Evolutionary conservation across 2,888 invertebrate species (phyloP).

Genomic region (Chouioia cunea): DNA sequence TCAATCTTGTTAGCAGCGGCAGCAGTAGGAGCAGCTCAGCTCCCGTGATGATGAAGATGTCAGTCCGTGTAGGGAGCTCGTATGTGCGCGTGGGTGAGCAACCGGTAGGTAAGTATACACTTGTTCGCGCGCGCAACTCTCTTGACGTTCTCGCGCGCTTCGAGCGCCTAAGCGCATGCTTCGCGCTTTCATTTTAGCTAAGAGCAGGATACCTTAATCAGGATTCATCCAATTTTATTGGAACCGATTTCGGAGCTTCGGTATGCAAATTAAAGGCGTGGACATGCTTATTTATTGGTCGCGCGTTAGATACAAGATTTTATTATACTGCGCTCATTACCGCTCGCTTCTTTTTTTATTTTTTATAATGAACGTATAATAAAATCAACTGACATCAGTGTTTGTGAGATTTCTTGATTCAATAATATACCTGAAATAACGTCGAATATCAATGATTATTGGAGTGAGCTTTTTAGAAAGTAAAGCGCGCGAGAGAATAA

Average conservation of each 20-base stretch:
- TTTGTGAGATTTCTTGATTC: too few relatives aligned
- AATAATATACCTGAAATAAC: too few relatives aligned
- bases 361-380: not conserved
- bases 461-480: slow-evolving; percentile 1
- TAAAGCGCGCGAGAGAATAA: not conserved
- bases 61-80: slow-evolving; percentile 7
- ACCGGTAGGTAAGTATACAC: slow-evolving; percentile 17
- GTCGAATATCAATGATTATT: too few relatives aligned
- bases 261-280: slow-evolving; percentile 30
- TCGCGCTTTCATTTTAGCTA: slow-evolving; percentile 6
- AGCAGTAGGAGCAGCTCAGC: slow-evolving; percentile 15
- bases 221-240: slow-evolving; percentile 14
- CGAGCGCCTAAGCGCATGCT: not conserved
- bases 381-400: too few relatives aligned
- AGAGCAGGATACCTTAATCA: too few relatives aligned
- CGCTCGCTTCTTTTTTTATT: slow-evolving; percentile 11
- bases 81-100: slow-evolving; percentile 25
- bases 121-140: not conserved
- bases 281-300: slow-evolving; percentile 15
- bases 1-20: not conserved
- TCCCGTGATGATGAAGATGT: slow-evolving; percentile 37
- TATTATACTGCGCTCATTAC: too few relatives aligned
- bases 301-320: slow-evolving; percentile 20
- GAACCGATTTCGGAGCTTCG: slow-evolving; percentile 2
- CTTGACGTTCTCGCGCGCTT: slow-evolving; percentile 22